Evolutionary conservation across 1,140 invertebrate genomes (phyloP), one percentile per base, ranked within the genome.

Genomic region (Ips nitidus): DNA sequence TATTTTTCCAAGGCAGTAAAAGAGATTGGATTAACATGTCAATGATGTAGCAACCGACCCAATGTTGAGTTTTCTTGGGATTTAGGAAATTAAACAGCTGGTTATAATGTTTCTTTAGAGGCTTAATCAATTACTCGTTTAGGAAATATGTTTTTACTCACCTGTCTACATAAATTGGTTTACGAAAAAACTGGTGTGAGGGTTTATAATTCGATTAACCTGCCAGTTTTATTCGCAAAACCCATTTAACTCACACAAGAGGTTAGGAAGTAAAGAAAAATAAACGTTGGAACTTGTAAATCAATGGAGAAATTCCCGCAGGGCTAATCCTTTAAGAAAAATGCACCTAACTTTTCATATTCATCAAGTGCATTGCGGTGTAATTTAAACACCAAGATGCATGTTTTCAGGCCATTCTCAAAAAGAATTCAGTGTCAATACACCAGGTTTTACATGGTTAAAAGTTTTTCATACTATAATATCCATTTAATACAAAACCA

Each of bases 101-200:
- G 56, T 65, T 65, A 65, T 56, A 65, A 65, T 55, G 53, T 65
- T 56, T 65, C 63, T 65, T 65, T 65, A 56, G 39, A 65, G 52
- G 63, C 52, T 65, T 65, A 65, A 65, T 65, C 63, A 65, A 65
- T 56, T 65, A 65, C 53, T 65, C 52, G 41, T 43, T 65, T 42
- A 53, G 41, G 8, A 65, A 65, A 65, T 53, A 38, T 65, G 63
- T 65, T 65, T 56, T 65, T 41, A 56, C 36, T 43, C 45, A 56
- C 63, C 63, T 56, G 63, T 56, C 63, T 56, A 42, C 40, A 43
- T 64, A 43, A 65, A 22, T 22, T 22, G 22, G 22, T 22, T 22
- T 22, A 22, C 22, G 22, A 22, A 22, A 22, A 22, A 22, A 22
- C 22, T 22, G 22, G 22, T 22, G 22, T 22, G 22, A 22, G 22